Evolutionary conservation across 2,888 invertebrate genomes (phyloP).

Genomic region (Lacanobia oleracea): DNA sequence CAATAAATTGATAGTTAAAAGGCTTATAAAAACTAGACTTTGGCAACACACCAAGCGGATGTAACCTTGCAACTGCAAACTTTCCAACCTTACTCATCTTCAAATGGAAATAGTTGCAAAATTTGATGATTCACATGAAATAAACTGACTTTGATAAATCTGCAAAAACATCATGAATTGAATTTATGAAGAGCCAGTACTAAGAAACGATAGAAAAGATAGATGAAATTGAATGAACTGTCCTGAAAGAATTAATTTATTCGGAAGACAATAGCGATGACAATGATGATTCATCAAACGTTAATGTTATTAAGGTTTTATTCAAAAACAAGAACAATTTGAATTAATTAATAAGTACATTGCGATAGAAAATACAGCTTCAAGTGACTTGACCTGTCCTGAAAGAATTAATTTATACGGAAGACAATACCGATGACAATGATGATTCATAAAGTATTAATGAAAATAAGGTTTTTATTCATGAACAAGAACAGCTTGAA

Average conservation of each 20-base stretch:
- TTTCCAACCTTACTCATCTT: slow-evolving; percentile 36
- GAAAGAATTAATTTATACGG: not conserved
- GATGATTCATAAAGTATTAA: not conserved
- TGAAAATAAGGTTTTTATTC: not conserved
- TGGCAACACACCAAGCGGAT: slow-evolving; percentile 6
- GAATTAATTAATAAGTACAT: too few relatives aligned
- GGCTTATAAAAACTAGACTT: not conserved
- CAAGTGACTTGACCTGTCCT: too few relatives aligned
- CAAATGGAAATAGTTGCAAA: slow-evolving; percentile 1
- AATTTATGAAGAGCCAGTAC: not conserved
- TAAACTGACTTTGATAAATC: not conserved
- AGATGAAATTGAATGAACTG: too few relatives aligned
- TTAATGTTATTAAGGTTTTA: not conserved
- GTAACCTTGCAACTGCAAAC: not conserved
- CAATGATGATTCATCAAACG: not conserved
- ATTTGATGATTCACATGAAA: slow-evolving; percentile 22
- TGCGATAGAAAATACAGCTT: too few relatives aligned
- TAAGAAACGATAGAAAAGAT: too few relatives aligned
- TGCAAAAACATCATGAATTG: not conserved
- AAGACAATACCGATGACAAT: slow-evolving; percentile 1
- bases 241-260: not conserved
- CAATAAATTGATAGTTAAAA: too few relatives aligned
- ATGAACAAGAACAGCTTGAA: slow-evolving; percentile 1
- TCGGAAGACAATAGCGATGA: slow-evolving; percentile 6
- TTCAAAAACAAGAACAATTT: too few relatives aligned